Conservation (phyloP, 2,113 vertebrate genomes). For the Myotis lucifugus region DNA sequence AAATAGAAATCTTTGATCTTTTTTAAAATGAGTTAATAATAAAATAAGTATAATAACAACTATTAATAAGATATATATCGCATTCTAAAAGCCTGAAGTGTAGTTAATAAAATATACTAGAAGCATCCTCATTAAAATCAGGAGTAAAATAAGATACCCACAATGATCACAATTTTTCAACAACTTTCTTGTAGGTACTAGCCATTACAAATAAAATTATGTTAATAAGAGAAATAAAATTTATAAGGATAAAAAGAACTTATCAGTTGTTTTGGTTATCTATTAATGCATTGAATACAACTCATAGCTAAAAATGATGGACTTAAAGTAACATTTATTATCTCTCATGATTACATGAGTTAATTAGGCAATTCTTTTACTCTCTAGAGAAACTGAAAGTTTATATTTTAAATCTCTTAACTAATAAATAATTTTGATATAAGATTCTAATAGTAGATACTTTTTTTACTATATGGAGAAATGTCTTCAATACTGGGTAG, state of each 20-base stretch:
- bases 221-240: background rate
- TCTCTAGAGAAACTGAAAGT: conserved; percentile 5
- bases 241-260: background rate
- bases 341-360: background rate
- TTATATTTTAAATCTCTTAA: background rate
- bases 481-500: background rate
- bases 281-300: background rate
- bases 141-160: background rate
- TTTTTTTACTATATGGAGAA: conserved; percentile 23
- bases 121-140: background rate
- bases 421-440: background rate
- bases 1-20: background rate
- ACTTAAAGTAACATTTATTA: background rate
- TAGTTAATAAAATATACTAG: background rate
- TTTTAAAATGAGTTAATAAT: background rate
- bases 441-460: background rate
- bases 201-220: background rate
- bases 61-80: background rate
- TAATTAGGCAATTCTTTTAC: background rate
- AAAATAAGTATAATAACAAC: background rate
- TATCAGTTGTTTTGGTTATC: background rate
- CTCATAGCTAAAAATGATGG: background rate
- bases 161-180: background rate
- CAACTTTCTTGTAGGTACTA: background rate
- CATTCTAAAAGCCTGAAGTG: background rate